A percentile compares a stretch with the other conserved stretches of the same genome.
These are phyloP conservation scores for Euplagia quadripunctaria DNA, from an alignment of 2,888 invertebrate species.

Conservation along the genomic window DNA sequence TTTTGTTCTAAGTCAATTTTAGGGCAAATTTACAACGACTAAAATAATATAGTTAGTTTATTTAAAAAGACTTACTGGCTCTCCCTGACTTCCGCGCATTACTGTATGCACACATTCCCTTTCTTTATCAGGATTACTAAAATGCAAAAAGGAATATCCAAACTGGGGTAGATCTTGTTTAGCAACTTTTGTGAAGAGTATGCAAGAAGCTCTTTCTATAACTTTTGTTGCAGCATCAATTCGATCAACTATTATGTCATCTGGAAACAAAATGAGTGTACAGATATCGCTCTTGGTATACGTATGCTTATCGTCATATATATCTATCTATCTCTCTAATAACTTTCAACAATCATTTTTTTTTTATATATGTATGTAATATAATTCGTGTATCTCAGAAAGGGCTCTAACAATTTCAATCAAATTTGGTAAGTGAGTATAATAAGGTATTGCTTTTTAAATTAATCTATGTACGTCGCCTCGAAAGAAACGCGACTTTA, in stretches of 20 bases:
- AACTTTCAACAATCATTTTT: not conserved
- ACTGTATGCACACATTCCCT: slow-evolving; percentile 67
- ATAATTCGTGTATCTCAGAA: no score
- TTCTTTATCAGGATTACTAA: slow-evolving; percentile 62
- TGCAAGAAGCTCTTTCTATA: slow-evolving; percentile 66
- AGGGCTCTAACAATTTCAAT: no score
- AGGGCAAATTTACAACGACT: no score
- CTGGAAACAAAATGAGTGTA: slow-evolving; percentile 42
- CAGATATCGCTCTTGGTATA: not conserved
- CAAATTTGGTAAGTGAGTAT: no score
- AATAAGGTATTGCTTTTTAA: no score
- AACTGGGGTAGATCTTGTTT: slow-evolving; percentile 16
- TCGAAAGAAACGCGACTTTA: no score
- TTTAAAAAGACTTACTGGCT: slow-evolving; percentile 61
- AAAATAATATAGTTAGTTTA: no score
- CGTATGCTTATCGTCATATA: not conserved
- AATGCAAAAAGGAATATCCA: slow-evolving; percentile 59
- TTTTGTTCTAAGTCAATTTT: no score
- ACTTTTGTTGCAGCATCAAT: slow-evolving; percentile 58
- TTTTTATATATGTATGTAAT: no score
- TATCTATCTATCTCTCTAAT: not conserved
- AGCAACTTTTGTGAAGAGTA: slow-evolving; percentile 57
- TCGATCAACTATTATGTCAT: slow-evolving; percentile 52
- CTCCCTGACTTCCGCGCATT: slow-evolving; percentile 38
- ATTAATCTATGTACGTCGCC: no score